Conservation (phyloP, 2,888 invertebrate species). For the Gastracanthus pulcherrimus region DNA sequence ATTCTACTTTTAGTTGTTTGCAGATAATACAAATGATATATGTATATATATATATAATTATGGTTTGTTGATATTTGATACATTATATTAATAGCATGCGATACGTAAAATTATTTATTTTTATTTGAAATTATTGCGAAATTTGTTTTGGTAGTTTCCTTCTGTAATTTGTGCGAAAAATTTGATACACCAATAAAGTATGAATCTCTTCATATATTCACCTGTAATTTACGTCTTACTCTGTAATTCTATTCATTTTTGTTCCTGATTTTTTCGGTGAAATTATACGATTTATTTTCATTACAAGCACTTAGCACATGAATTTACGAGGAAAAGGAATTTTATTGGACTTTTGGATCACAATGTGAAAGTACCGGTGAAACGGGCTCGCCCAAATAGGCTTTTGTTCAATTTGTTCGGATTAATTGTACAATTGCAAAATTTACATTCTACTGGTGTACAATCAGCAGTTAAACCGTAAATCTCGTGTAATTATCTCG, state of each 20-base stretch:
- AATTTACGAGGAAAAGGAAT: slow-evolving; percentile 4
- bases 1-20: no score
- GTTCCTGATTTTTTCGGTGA: neutral
- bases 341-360: neutral
- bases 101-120: no score
- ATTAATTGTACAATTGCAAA: neutral
- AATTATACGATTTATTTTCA: slow-evolving; percentile 11
- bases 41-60: no score
- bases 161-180: neutral
- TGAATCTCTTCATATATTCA: neutral
- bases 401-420: neutral
- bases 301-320: slow-evolving; percentile 6
- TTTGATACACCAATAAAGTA: neutral
- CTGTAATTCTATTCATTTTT: neutral
- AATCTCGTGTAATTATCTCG: neutral
- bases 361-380: neutral
- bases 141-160: no score
- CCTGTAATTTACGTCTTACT: neutral
- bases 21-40: no score
- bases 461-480: slow-evolving; percentile 4
- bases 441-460: neutral
- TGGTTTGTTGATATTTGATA: no score
- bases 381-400: neutral
- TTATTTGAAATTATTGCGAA: no score
- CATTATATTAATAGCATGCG: no score